Evolutionary conservation across 1,140 invertebrate genomes (phyloP).

Genomic region (Antheraea mylitta): DNA sequence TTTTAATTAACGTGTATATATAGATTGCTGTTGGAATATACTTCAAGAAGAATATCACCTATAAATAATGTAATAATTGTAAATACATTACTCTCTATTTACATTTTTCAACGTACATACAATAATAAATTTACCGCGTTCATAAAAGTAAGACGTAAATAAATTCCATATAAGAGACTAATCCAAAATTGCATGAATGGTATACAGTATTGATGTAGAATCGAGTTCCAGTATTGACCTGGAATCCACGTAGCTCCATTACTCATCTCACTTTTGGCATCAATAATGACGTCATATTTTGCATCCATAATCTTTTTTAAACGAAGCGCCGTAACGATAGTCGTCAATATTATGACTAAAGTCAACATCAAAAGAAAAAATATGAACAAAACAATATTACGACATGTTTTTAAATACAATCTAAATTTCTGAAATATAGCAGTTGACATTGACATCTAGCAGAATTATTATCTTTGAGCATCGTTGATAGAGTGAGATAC

Average conservation of each 20-base stretch:
- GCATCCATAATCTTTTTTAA: constrained; percentile 28
- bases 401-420: not conserved
- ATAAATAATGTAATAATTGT: constrained; percentile 18
- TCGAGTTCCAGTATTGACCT: constrained; percentile 34
- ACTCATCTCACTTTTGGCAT: constrained; percentile 6
- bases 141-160: constrained; percentile 40
- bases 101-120: not conserved
- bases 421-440: not conserved
- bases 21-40: constrained; percentile 54
- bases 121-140: constrained; percentile 44
- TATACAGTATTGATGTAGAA: constrained; percentile 38
- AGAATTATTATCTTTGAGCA: not conserved
- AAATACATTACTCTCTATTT: not conserved
- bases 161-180: constrained; percentile 39
- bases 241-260: constrained; percentile 31
- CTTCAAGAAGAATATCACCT: constrained; percentile 61
- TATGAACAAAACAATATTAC: not conserved
- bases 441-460: constrained; percentile 9
- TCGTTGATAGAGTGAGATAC: not conserved
- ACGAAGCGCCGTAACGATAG: not conserved
- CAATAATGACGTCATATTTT: constrained; percentile 6
- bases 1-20: constrained; percentile 52
- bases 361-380: not conserved
- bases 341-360: not conserved
- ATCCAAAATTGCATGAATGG: constrained; percentile 38